phyloP scores from a whole-genome alignment of 2,113 vertebrate species.

The Athene noctua region DNA sequence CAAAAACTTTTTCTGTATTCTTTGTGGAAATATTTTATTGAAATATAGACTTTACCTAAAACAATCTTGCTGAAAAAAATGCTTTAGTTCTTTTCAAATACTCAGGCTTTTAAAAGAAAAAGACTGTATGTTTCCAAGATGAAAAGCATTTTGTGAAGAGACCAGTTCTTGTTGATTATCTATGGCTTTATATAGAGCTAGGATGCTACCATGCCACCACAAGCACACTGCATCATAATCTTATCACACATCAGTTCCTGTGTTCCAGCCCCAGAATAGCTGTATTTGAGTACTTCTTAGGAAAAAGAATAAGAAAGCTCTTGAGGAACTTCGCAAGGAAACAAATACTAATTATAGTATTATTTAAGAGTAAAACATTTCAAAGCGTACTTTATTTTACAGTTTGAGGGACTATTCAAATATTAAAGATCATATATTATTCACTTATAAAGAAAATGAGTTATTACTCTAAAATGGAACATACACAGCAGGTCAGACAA shows the following conservation, averaged over 20 bases:
- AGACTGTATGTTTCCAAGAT: background rate
- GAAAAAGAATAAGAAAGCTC: background rate
- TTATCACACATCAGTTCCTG: background rate
- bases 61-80: background rate
- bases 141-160: background rate
- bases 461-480: background rate
- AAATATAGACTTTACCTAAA: background rate
- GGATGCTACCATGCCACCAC: background rate
- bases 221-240: background rate
- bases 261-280: background rate
- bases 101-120: background rate
- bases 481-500: background rate
- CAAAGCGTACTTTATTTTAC: background rate
- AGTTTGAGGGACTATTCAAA: background rate
- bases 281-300: background rate
- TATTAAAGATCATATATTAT: slow-evolving; percentile 13
- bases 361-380: background rate
- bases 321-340: slow-evolving; percentile 1
- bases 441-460: background rate
- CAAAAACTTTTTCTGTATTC: background rate
- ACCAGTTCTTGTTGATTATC: background rate
- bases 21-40: background rate
- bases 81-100: background rate
- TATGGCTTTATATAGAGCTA: background rate
- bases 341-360: background rate